Evolutionary conservation across 2,797 vertebrate genomes (phyloP), one percentile per base, ranked within the genome.

Genomic region (Ptychadena robeensis): DNA sequence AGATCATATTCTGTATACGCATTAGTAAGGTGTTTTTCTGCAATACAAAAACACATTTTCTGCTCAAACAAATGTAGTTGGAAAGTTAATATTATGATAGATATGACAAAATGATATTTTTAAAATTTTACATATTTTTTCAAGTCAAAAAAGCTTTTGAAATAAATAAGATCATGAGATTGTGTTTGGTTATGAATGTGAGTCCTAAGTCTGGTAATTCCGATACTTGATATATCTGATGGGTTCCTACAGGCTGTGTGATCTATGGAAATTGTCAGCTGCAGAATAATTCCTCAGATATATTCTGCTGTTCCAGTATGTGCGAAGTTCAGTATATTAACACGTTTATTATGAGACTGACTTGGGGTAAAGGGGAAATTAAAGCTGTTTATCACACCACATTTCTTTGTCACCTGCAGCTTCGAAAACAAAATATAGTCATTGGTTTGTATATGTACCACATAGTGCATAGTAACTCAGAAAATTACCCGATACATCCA

Each of bases 341-440:
- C 34, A 71, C 44, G 65, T 63, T 63, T 84, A 78, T 83, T 86
- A 70, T 8, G 25, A 80, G 12, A 9, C 79, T 75, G 79, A 85
- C 86, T 90, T 84, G 25, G 90, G 87, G 79, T 79, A 68, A 31
- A 25, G 85, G 86, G 83, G 66, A 91, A 91, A 92, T 93, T 84
- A 92, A 90, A 91, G 37, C 80, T 84, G 86, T 91, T 87, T 89
- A 86, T 92, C 91, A 90, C 88, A 81, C 59, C 85, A 69, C 78
- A 69, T 75, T 88, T 89, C 86, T 64, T 38, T 86, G 31, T 86
- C 81, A 88, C 85, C 85, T 75, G 81, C 81, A 86, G 88, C 87
- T 90, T 87, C 64, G 34, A 48, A 35, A 59, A n/a, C 9, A 14
- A 82, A 53, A 53, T 48, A 48, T 67, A 67, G 38, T 67, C 48